Base-by-base conservation (phyloP, 1,140 invertebrate genomes). In the Chelonus insularis region DNA sequence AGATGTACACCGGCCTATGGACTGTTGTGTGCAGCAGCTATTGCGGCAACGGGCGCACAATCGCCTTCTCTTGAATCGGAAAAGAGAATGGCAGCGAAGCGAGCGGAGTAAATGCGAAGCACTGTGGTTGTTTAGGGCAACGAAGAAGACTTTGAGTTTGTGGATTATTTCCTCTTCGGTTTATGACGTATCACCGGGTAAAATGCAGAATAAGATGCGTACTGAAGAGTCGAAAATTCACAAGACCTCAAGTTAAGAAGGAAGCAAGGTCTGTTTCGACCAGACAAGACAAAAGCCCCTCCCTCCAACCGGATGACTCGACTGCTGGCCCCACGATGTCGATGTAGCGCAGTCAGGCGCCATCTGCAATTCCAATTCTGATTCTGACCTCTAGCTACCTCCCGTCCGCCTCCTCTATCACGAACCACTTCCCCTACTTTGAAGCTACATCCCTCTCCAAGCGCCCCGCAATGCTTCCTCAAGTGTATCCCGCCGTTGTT, bases 301-400 rank as follows among this genome's bases (percentile, higher is more conserved):
- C 68, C 70, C 64, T 66, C 70, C 57, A 57, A 67, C 63, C 63
- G 63, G 57, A 67, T 66, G 64, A 68, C 67, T 69, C 55, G 64
- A 67, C 62, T 65, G 59, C 43, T 32, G 66, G 18, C 34, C 57
- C 61, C 58, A 57, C 63, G 67, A 72, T 68, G 66, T 29, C 59
- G 59, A 66, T 36, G 69, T 64, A 62, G 63, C 69, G 71, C 66
- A 73, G 66, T 47, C 50, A 54, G 63, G 71, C 72, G 72, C 72
- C 72, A 73, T 73, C 72, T 74, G 72, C 71, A 74, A 74, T 73
- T 72, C 69, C 70, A 68, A 68, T 72, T 70, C 60, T 64, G 69
- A 69, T 66, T 57, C 60, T 60, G 65, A 62, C 62, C 62, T 62
- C 68, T 63, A 48, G 54, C 48, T 50, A 51, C 66, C 55, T 58